Base-by-base conservation (phyloP, 2,888 invertebrate species). In the Drosophila tanythrix region DNA sequence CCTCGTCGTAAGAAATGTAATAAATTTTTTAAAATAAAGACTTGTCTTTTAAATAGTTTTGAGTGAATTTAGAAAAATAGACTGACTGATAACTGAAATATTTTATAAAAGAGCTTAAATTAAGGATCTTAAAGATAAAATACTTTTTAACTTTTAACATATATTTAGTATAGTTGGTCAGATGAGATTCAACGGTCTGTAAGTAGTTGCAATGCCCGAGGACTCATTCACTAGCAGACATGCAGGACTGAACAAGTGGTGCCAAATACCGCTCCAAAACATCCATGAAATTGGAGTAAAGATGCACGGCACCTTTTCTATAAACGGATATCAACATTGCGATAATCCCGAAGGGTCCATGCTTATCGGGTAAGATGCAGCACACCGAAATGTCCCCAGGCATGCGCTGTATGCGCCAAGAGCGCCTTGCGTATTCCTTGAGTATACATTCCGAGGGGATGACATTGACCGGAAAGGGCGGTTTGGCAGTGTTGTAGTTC, bases 361-460 rank as follows among this genome's bases (percentile, higher is more conserved):
- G 3, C 0, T 40, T 2, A 10, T 33, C 31, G n/a, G 60, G 35
- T 51, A 79, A 21, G 13, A 38, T n/a, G 15, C 70, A 70, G 18
- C 40, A 60, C 8, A 25, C 58, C 13, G 48, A 21, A 0, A 82
- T 15, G 0, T 10, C 2, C 0, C 27, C 21, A 21, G 21, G 21
- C 21, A 21, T 1, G 8, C 79, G 76, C 43, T 80, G 80, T 1
- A 79, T 62, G 51, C 80, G 76, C 10, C 82, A 2, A 18, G 48
- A 38, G 6, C 80, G 64, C 1, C 58, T 58, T 1, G 21, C 8
- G 10, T 11, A 60, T 15, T 10, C 4, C n/a, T 50, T 4, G 2
- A 52, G 33, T 35, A 71, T 0, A 0, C 40, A 4, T 1, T 11
- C 4, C 1, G 10, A 3, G 3, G 74, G 61, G 29, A 70, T 3